Base-by-base conservation (phyloP, 2,888 invertebrate genomes). In the Abscondita cerata region DNA sequence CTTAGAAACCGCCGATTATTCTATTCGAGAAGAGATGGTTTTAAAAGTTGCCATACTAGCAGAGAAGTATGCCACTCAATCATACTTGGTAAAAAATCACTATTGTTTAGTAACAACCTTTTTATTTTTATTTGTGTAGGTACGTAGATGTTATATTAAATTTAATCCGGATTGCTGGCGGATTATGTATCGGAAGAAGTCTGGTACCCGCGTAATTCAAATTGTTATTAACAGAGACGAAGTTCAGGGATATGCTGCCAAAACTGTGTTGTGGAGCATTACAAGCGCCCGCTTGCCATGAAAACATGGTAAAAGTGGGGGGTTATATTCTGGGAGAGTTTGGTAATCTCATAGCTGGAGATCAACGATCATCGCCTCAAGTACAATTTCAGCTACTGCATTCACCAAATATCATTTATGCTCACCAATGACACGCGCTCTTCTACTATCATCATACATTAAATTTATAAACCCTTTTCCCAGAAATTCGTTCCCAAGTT, bases 221-320 rank as follows among this genome's bases (percentile, higher is more conserved):
- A 99, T 99, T 77, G 98, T 99, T 33, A 98, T 99, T 70, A 99
- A 99, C 80, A 88, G 98, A 74, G 98, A 99, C 80, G 99, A 99
- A 83, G 98, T 99, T 1, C 99, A 99, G 83, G 98, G 97, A 15
- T 99, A 99, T 83, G 98, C 99, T 63, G 98, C 98, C 51, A 99
- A 99, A 84, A 99, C 98, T 55, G 98, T 98, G 18, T 99, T n/a
- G 99, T 84, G 99, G 99, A 85, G 97, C 97, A 59, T 83, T 98
- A 54, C 98, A 99, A 84, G 98, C 98, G 31, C 98, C 98, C 15
- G 98, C 99, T 19, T 99, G 99, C 77, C 99, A 99, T 80, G 99
- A 99, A 82, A 99, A 99, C 81, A 99, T 99, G 99, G 98, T 99
- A 1, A 99, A 99, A 87, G 99, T 99, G 56, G 98, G 98, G 64